Evolutionary conservation across 1,140 invertebrate species (phyloP), one percentile per base, ranked within the genome.

Genomic region (Palaemon carinicauda): DNA sequence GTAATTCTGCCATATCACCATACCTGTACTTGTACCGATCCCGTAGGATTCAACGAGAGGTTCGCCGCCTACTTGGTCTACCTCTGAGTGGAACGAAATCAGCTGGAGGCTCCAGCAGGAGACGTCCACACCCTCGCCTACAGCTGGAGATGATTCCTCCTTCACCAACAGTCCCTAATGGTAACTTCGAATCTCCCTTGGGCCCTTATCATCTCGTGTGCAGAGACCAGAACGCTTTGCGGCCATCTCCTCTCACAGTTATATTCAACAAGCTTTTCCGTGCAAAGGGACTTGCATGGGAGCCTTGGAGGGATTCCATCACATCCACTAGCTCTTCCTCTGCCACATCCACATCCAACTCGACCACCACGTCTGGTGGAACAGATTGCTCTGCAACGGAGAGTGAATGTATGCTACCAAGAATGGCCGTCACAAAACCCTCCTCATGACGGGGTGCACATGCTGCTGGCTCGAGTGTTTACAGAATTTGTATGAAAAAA

Each of bases 21-120:
- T 93, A 96, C 90, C 92, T 96, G 29, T 96, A 96, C 91, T 95
- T 95, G 14, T 94, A 96, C 90, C 93, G 96, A 9, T 96, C 95
- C 50, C 93, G 94, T 29, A 93, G 95, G 1, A 94, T 96, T 15
- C 94, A 96, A 88, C 92, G 95, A 9, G 95, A 96, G 89, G 92
- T 94, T 3, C 92, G 93, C 53, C 93, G 94, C 80, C 91, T 95
- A 88, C 93, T 94, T 83, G 92, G 94, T 83, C 91, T 94, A 79
- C 90, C 90, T 53, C 90, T 91, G 77, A 91, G 82, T 60, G 54
- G 54, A 56, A 65, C 73, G 29, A 85, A 85, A 56, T 29, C 60
- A 53, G 91, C 90, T 81, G 88, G 53, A 65, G 88, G 60, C 4
- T 77, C 56, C 54, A 52, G 41, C 19, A 50, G 77, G 4, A 77